Conservation (phyloP, 2,113 vertebrate genomes). For the Chlorocebus sabaeus region DNA sequence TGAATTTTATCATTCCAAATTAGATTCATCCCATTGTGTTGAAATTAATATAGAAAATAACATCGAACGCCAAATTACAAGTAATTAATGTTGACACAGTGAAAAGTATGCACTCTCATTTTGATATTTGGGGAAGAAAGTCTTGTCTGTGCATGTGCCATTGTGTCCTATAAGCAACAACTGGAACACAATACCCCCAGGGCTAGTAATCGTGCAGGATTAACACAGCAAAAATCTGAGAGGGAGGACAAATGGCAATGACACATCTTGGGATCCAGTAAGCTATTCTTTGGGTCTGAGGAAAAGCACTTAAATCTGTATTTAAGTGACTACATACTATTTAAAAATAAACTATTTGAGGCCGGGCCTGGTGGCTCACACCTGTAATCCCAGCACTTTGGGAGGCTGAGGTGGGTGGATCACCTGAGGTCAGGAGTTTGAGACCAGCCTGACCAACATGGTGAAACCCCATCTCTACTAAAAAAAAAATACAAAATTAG, state of each 20-base stretch:
- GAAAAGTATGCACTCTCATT: slow-evolving; percentile 16
- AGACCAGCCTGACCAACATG: too few species aligned
- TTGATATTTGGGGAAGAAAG: neutral
- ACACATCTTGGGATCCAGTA: neutral
- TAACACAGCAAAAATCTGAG: neutral
- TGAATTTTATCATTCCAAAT: slow-evolving; percentile 66
- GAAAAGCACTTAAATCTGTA: neutral
- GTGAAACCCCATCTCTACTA: too few species aligned
- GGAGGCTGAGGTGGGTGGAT: too few species aligned
- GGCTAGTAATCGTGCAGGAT: neutral
- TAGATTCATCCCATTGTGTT: slow-evolving; percentile 50
- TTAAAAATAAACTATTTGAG: slow-evolving; percentile 2
- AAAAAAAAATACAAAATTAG: too few species aligned
- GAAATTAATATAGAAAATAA: slow-evolving; percentile 72
- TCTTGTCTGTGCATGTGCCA: neutral
- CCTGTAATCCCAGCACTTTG: too few species aligned
- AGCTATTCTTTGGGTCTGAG: neutral
- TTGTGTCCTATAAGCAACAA: neutral
- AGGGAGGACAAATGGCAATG: neutral
- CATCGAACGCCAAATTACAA: slow-evolving; percentile 50
- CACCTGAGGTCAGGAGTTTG: too few species aligned
- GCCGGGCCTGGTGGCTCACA: too few species aligned
- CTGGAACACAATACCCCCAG: neutral
- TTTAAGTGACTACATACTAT: neutral
- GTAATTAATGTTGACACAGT: slow-evolving; percentile 65